Percentiles rank a stretch among this genome's conserved stretches.
Conservation (phyloP, 2,888 invertebrate genomes). For the Stenurella melanura region DNA sequence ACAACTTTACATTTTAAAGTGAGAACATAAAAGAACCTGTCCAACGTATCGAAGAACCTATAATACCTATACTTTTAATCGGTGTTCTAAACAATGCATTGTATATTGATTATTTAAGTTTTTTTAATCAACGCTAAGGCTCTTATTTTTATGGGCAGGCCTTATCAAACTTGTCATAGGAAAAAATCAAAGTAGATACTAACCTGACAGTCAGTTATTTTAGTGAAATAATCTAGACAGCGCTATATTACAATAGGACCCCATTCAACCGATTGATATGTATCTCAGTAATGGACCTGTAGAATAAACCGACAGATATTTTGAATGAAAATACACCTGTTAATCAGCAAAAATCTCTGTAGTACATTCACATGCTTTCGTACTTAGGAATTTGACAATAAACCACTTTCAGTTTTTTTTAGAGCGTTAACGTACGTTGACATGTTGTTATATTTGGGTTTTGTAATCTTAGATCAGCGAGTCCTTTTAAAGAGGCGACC, state of each 20-base stretch:
- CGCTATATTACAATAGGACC: neutral
- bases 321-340: conserved; percentile 4
- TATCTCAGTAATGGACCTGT: neutral
- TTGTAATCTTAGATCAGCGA: neutral
- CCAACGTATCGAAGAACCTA: neutral
- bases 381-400: conserved; percentile 5
- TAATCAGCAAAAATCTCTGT: conserved; percentile 2
- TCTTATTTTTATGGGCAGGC: conserved; percentile 3
- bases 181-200: conserved; percentile 6
- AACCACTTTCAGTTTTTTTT: conserved; percentile 2
- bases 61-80: neutral
- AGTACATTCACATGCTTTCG: neutral
- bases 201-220: conserved; percentile 4
- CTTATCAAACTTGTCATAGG: neutral
- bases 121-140: conserved; percentile 1
- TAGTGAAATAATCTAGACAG: conserved; percentile 1
- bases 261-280: conserved; percentile 3
- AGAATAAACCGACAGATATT: neutral
- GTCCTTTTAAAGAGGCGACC: neutral
- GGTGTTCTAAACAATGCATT: neutral
- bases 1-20: too few species aligned
- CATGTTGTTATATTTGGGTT: neutral
- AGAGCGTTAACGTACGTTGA: neutral
- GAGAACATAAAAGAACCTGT: neutral
- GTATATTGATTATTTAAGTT: conserved; percentile 7